These are phyloP conservation scores for Drosophila micromelanica DNA, from an alignment of 1,140 invertebrate genomes.

Conservation along the genomic window DNA sequence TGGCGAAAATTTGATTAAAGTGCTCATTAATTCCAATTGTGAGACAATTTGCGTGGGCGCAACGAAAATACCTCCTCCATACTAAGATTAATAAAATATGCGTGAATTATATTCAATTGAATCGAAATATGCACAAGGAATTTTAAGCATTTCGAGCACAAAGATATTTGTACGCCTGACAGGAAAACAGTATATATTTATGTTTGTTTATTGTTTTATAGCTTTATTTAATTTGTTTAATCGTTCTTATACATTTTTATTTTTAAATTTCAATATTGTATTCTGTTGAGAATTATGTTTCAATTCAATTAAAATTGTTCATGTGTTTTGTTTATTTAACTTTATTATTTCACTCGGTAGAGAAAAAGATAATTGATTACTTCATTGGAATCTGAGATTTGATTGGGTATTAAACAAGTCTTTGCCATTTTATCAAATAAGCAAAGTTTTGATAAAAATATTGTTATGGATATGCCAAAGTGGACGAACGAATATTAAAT, in stretches of 20 bases:
- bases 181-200: not conserved
- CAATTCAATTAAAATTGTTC: no score
- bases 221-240: constrained; percentile 1
- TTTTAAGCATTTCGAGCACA: not conserved
- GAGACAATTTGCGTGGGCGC: constrained; percentile 45
- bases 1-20: constrained; percentile 78
- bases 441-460: constrained; percentile 7
- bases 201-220: not conserved
- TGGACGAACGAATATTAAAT: constrained; percentile 27
- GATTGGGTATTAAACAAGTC: constrained; percentile 45
- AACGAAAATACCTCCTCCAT: constrained; percentile 2
- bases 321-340: not conserved
- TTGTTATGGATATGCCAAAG: constrained; percentile 1
- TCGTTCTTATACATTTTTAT: no score
- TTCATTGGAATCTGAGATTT: constrained; percentile 29
- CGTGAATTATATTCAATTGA: not conserved
- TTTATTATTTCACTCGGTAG: not conserved
- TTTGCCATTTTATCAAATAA: constrained; percentile 54
- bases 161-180: not conserved
- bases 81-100: constrained; percentile 2
- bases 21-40: constrained; percentile 78
- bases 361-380: constrained; percentile 51
- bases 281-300: no score
- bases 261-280: no score
- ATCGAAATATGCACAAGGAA: not conserved